Conservation (phyloP, 2,797 vertebrate genomes). For the Coracias cyanogaster region DNA sequence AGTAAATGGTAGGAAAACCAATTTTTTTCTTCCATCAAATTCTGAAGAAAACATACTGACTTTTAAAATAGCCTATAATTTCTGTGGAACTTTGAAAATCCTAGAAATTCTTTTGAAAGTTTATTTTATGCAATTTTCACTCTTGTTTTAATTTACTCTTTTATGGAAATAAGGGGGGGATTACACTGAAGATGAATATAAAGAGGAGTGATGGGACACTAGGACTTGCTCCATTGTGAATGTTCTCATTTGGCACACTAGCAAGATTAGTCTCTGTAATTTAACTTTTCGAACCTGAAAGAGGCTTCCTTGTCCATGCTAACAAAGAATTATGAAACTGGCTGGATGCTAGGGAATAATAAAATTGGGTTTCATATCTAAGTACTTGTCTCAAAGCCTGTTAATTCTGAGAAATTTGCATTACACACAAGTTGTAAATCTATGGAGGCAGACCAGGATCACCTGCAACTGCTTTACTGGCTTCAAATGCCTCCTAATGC, state of each 20-base stretch:
- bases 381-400: not conserved
- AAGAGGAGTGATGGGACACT: not conserved
- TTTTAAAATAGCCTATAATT: not conserved
- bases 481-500: not conserved
- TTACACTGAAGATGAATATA: not conserved
- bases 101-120: not conserved
- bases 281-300: not conserved
- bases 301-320: not conserved
- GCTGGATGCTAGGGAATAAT: not conserved
- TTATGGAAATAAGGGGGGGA: not conserved
- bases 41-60: not conserved
- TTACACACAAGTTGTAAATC: not conserved
- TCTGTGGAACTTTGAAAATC: not conserved
- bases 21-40: not conserved
- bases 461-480: not conserved
- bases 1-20: not conserved
- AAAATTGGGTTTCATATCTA: not conserved
- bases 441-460: not conserved
- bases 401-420: not conserved
- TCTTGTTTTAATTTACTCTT: not conserved
- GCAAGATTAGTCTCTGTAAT: not conserved
- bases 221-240: not conserved
- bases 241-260: not conserved
- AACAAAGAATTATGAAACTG: not conserved
- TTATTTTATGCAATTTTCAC: not conserved